Evolutionary conservation across 2,888 invertebrate species (phyloP).

Genomic region (Amphipoea oculea): DNA sequence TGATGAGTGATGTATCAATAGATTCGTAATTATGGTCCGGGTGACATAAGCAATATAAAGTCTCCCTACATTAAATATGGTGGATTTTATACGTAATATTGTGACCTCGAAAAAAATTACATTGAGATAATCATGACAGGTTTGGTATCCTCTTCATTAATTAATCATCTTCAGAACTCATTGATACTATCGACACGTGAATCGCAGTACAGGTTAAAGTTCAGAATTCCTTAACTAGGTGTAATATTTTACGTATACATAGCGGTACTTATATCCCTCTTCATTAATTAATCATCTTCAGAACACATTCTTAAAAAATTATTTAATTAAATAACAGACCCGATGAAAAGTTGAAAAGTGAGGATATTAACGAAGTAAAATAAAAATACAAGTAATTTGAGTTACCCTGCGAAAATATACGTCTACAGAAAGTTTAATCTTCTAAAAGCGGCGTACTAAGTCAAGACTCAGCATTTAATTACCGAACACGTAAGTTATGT

Average conservation of each 20-base stretch:
- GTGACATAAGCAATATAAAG: background rate
- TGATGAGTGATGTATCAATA: background rate
- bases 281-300: constrained; percentile 57
- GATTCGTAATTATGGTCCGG: background rate
- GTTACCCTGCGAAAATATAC: constrained; percentile 52
- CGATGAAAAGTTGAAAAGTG: constrained; percentile 53
- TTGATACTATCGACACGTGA: background rate
- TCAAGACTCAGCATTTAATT: constrained; percentile 64
- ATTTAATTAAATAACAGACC: constrained; percentile 58
- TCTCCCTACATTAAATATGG: background rate
- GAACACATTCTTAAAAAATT: constrained; percentile 43
- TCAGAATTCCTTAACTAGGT: background rate
- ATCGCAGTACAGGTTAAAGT: background rate
- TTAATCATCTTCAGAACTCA: background rate
- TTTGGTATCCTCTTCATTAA: background rate
- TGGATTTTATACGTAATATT: background rate
- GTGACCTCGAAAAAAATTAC: background rate
- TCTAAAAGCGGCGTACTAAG: constrained; percentile 50
- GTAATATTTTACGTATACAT: background rate
- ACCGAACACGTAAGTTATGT: constrained; percentile 63
- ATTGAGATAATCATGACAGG: background rate
- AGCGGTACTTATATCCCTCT: background rate
- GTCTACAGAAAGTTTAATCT: constrained; percentile 63
- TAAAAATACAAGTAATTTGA: constrained; percentile 53
- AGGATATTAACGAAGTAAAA: constrained; percentile 55